These are phyloP conservation scores for Gouania willdenowi DNA, from an alignment of 2,797 vertebrate genomes.

Conservation along the genomic window DNA sequence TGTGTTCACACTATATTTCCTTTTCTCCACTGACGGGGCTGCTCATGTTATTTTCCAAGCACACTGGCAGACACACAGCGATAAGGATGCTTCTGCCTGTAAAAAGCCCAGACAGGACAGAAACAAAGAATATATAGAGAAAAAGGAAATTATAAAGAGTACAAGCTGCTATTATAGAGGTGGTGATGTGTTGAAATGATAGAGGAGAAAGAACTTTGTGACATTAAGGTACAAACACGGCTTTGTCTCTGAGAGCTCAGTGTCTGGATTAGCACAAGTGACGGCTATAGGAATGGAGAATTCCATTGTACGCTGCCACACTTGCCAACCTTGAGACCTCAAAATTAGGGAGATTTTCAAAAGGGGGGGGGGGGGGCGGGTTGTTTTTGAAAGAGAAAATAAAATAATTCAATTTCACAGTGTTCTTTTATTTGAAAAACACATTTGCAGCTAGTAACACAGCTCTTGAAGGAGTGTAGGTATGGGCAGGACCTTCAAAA, in stretches of 20 bases:
- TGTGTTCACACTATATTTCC: not conserved
- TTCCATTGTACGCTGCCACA: conserved; percentile 31
- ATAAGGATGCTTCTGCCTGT: conserved; percentile 16
- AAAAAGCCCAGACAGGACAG: conserved; percentile 15
- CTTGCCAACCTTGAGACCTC: too few relatives aligned
- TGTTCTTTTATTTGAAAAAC: too few relatives aligned
- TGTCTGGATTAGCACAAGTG: conserved; percentile 49
- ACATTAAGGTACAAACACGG: conserved; percentile 44
- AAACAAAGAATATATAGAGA: conserved; percentile 6
- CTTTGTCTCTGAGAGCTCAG: conserved; percentile 52
- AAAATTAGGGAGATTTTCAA: too few relatives aligned
- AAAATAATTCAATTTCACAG: too few relatives aligned
- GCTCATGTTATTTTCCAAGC: conserved; percentile 8
- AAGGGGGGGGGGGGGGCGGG: too few relatives aligned
- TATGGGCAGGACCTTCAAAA: too few relatives aligned
- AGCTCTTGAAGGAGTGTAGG: too few relatives aligned
- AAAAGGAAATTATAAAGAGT: conserved; percentile 21
- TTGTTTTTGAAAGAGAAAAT: too few relatives aligned
- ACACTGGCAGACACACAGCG: conserved; percentile 13
- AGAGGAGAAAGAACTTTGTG: conserved; percentile 34
- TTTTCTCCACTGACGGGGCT: conserved; percentile 1
- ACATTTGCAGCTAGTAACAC: too few relatives aligned
- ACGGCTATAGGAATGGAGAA: conserved; percentile 58
- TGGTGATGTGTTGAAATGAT: conserved; percentile 38
- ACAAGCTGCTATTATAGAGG: conserved; percentile 21